phyloP scores from a whole-genome alignment of 30 jellyfish, hydroid and myxozoan genomes.

The Hydractinia echinata region DNA sequence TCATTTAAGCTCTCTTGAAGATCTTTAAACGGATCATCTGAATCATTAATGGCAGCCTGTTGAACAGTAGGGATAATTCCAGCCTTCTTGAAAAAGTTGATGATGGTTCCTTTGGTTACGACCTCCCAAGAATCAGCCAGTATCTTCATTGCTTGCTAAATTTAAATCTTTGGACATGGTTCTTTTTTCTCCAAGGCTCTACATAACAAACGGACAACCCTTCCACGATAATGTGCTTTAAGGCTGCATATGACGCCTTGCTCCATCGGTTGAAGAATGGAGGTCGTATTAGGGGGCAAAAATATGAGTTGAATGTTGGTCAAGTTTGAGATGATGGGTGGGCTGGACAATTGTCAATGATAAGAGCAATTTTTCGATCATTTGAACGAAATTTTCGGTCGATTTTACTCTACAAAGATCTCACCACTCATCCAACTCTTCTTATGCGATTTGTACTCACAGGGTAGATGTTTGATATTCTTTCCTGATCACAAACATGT shows the following conservation, averaged over 20 bases:
- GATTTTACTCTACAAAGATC: not conserved
- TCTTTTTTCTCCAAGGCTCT: conserved; percentile 11
- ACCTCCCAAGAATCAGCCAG: not conserved
- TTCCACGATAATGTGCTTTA: conserved; percentile 18
- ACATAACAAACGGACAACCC: conserved; percentile 13
- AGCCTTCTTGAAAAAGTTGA: too few species aligned
- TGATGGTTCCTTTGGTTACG: too few species aligned
- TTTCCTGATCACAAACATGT: not conserved
- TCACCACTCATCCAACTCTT: conserved; percentile 7
- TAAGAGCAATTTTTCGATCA: conserved; percentile 13
- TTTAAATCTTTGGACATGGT: conserved; percentile 13
- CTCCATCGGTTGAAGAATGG: not conserved
- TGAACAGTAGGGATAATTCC: too few species aligned
- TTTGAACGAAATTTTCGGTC: not conserved
- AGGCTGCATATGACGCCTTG: conserved; percentile 20
- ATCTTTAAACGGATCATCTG: too few species aligned
- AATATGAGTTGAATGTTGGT: conserved; percentile 14
- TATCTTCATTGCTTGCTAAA: conserved; percentile 18
- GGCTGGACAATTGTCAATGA: conserved; percentile 21
- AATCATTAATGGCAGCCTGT: too few species aligned
- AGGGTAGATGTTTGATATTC: too few species aligned
- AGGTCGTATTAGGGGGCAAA: conserved; percentile 17
- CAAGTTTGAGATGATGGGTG: conserved; percentile 16
- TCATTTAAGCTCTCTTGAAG: too few species aligned
- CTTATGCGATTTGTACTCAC: too few species aligned